Percentiles rank a stretch among this genome's conserved stretches.
Conservation (phyloP, 2,113 vertebrate genomes). For the Calidris pygmaea region DNA sequence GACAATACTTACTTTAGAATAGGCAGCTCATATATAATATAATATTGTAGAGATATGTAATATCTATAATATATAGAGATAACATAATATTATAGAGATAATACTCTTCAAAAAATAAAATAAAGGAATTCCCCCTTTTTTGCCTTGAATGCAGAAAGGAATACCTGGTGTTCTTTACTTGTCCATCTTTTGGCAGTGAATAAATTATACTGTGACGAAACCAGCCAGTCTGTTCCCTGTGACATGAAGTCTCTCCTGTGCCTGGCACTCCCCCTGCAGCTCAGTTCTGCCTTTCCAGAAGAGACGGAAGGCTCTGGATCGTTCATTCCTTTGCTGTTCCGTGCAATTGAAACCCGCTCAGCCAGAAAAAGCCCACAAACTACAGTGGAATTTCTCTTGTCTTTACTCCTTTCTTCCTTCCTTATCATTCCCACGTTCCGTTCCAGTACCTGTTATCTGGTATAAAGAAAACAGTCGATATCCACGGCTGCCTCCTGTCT, state of each 20-base stretch:
- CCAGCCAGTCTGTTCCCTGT: not conserved
- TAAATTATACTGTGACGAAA: not conserved
- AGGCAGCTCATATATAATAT: not conserved
- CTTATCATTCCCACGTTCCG: slow-evolving; percentile 56
- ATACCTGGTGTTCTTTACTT: not conserved
- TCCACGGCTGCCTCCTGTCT: slow-evolving; percentile 83
- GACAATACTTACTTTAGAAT: not conserved
- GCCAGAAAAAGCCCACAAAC: not conserved
- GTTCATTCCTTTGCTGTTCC: not conserved
- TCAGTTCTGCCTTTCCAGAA: not conserved
- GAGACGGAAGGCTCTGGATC: not conserved
- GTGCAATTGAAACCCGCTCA: not conserved
- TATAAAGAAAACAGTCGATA: slow-evolving; percentile 79
- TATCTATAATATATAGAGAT: no score
- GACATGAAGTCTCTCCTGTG: fast-evolving
- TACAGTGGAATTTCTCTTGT: not conserved
- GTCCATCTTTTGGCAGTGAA: not conserved
- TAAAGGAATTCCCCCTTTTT: not conserved
- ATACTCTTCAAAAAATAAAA: not conserved
- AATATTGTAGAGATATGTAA: no score
- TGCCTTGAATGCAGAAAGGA: not conserved
- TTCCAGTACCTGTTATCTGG: slow-evolving; percentile 68
- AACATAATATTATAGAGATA: not conserved
- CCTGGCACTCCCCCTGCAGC: slow-evolving; percentile 49
- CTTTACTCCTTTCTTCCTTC: not conserved